Base-by-base conservation (phyloP, 2,113 vertebrate genomes). In the Pseudonaja textilis region DNA sequence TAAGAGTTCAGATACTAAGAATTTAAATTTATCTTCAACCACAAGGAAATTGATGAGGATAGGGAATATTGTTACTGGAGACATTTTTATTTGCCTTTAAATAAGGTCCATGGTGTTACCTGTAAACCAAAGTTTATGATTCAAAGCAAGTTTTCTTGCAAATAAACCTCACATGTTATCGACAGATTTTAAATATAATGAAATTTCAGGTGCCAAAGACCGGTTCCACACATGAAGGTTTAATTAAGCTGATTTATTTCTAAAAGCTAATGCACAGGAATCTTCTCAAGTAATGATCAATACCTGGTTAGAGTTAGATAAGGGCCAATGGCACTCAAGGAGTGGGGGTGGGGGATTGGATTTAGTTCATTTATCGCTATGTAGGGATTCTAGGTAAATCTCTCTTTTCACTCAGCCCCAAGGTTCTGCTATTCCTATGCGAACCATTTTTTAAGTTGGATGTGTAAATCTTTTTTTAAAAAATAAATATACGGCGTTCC, bases 31-130 rank as follows among this genome's bases (percentile, higher is more conserved):
- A 10, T 22, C 56, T 90, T 90, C 16, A 50, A 18, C n/a, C 29
- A 61, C 10, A 93, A 20, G 56, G 29, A 92, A 93, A 91, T 85
- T 26, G 39, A 14, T 16, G 57, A 10, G 2, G 16, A 89, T 2
- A 89, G 69, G 12, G 4, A 94, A 93, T 91, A 2, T 89, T 93
- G 59, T 3, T 29, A 87, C 52, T 42, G 81, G 88, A 92, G 47
- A 25, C 56, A 22, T 57, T 57, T 74, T 85, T 85, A 57, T 50
- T 91, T 61, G 26, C 26, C 42, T 91, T 91, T 87, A 87, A 57
- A n/a, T 25, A 4, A 47, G 16, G 26, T 91, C 34, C 81, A 25
- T 59, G 59, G 42, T 59, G 42, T 34, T 45, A 61, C 47, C 55
- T 87, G 16, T 50, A 90, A 22, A 22, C 11, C 85, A 90, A 81